These are phyloP conservation scores for Tenthredo livida DNA, from an alignment of 2,888 invertebrate species.

Conservation along the genomic window DNA sequence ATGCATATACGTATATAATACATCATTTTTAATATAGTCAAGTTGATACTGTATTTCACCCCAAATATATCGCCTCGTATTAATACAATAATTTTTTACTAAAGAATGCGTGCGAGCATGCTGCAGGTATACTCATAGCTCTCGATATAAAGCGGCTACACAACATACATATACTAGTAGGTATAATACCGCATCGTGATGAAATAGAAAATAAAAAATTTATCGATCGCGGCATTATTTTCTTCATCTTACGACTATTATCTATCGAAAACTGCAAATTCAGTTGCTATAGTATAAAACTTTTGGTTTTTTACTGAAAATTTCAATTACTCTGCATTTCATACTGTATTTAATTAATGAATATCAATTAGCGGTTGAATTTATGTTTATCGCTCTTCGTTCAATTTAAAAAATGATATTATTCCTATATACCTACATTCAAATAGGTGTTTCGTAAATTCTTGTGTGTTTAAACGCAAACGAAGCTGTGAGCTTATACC, in stretches of 20 bases:
- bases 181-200: neutral
- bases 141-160: neutral
- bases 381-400: neutral
- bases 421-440: neutral
- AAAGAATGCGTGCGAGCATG: neutral
- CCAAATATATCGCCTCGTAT: neutral
- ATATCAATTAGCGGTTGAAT: neutral
- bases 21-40: neutral
- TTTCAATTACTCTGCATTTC: neutral
- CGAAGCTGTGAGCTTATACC: neutral
- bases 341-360: neutral
- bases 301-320: neutral
- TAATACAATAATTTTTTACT: neutral
- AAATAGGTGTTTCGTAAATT: neutral
- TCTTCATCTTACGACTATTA: neutral
- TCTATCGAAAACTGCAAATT: neutral
- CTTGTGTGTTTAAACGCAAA: neutral
- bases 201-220: neutral
- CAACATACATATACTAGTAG: no score
- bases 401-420: neutral
- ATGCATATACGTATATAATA: neutral
- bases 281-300: neutral
- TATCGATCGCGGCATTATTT: neutral
- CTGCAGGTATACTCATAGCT: neutral
- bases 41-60: neutral